Conservation (phyloP, 2,113 vertebrate species). For the Chloropsis cyanopogon region DNA sequence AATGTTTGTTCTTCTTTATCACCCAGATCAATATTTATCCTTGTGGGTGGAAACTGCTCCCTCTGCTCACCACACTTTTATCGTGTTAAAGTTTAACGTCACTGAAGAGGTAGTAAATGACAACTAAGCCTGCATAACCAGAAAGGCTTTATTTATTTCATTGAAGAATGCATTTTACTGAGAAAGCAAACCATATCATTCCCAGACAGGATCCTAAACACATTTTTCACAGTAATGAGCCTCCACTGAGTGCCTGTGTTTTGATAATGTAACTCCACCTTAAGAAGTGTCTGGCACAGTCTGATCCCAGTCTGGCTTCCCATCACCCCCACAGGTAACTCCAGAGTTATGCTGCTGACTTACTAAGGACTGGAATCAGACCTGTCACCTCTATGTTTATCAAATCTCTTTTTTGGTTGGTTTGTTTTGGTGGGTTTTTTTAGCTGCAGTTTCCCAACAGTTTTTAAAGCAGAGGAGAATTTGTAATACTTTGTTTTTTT, state of each 20-base stretch:
- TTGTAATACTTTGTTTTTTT: background rate
- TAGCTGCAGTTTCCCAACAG: background rate
- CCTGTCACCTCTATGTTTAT: background rate
- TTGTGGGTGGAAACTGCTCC: slow-evolving; percentile 58
- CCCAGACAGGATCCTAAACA: background rate
- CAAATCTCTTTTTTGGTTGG: background rate
- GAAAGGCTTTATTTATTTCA: slow-evolving; percentile 24
- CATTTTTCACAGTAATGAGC: background rate
- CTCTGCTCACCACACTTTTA: slow-evolving; percentile 5
- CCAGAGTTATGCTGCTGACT: background rate
- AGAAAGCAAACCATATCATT: background rate
- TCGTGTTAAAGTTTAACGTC: slow-evolving; percentile 45
- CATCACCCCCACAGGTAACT: background rate
- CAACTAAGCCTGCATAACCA: background rate
- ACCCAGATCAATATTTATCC: slow-evolving; percentile 56
- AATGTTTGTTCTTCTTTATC: slow-evolving; percentile 64
- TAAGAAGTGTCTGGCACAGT: background rate
- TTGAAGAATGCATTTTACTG: background rate
- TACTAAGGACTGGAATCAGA: background rate
- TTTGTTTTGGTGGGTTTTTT: background rate
- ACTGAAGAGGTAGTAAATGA: slow-evolving; percentile 7
- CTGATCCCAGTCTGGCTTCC: background rate
- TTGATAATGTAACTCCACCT: background rate
- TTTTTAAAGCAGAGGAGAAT: background rate
- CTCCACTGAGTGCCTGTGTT: background rate